phyloP scores from a whole-genome alignment of 2,888 invertebrate species.

The Tuta absoluta region DNA sequence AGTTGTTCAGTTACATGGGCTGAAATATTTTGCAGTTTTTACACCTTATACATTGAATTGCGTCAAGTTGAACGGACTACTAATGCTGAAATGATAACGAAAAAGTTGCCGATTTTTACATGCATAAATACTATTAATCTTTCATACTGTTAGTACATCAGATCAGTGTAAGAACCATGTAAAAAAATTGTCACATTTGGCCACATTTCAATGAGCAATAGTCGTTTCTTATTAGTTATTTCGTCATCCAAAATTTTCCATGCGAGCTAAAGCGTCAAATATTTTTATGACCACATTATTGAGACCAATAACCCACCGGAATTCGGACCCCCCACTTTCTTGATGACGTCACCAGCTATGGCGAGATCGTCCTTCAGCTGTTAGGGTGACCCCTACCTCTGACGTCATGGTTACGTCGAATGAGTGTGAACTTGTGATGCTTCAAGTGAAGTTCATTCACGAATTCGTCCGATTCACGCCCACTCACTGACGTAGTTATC shows the following conservation, averaged over 20 bases:
- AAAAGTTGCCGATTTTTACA: too few relatives aligned
- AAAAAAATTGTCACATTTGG: too few relatives aligned
- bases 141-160: too few relatives aligned
- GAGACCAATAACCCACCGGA: not conserved
- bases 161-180: too few relatives aligned
- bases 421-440: not conserved
- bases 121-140: too few relatives aligned
- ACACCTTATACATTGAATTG: too few relatives aligned
- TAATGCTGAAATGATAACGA: too few relatives aligned
- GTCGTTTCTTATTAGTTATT: not conserved
- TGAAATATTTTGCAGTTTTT: too few relatives aligned
- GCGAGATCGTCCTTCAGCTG: not conserved
- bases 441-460: not conserved
- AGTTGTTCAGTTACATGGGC: too few relatives aligned
- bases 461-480: constrained; percentile 1
- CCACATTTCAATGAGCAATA: not conserved
- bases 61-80: too few relatives aligned
- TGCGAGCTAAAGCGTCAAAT: not conserved
- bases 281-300: not conserved
- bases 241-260: not conserved
- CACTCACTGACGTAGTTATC: not conserved
- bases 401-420: not conserved
- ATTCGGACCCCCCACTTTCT: not conserved
- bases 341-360: not conserved
- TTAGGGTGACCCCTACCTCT: not conserved